phyloP scores from a whole-genome alignment of 64 coral and sea anemone species.

The Exaiptasia diaphana region DNA sequence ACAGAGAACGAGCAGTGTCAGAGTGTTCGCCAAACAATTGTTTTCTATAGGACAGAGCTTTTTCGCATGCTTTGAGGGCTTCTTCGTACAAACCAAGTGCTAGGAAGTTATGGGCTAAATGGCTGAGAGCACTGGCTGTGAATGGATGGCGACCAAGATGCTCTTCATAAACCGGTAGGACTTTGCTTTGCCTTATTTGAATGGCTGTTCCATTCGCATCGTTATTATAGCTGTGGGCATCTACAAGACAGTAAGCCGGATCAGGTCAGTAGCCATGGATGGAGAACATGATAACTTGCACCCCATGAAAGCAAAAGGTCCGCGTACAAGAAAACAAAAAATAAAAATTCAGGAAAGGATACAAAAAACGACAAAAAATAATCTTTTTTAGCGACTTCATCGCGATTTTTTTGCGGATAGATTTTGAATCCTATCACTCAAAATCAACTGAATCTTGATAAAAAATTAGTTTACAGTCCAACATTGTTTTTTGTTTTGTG shows the following conservation, averaged over 20 bases:
- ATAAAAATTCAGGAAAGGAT: not conserved
- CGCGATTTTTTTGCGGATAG: no score
- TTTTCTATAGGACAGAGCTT: not conserved
- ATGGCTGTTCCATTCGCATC: conserved; percentile 25
- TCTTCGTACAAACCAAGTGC: not conserved
- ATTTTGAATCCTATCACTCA: no score
- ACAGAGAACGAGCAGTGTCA: conserved; percentile 33
- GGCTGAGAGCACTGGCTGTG: conserved; percentile 41
- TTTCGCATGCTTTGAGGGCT: not conserved
- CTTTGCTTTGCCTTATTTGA: not conserved
- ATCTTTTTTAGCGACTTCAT: no score
- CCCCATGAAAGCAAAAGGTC: no score
- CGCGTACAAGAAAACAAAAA: not conserved
- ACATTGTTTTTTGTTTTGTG: not conserved
- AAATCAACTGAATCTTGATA: no score
- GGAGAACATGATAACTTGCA: no score
- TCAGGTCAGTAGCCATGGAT: no score
- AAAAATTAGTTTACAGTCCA: not conserved
- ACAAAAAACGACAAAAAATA: no score
- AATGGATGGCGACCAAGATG: conserved; percentile 62
- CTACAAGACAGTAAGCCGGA: not conserved
- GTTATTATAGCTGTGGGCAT: not conserved
- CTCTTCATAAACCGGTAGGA: conserved; percentile 42
- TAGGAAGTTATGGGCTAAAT: conserved; percentile 29
- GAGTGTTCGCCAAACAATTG: conserved; percentile 11